Conservation (phyloP, 2,888 invertebrate species). For the Caenorhabditis zanzibari region DNA sequence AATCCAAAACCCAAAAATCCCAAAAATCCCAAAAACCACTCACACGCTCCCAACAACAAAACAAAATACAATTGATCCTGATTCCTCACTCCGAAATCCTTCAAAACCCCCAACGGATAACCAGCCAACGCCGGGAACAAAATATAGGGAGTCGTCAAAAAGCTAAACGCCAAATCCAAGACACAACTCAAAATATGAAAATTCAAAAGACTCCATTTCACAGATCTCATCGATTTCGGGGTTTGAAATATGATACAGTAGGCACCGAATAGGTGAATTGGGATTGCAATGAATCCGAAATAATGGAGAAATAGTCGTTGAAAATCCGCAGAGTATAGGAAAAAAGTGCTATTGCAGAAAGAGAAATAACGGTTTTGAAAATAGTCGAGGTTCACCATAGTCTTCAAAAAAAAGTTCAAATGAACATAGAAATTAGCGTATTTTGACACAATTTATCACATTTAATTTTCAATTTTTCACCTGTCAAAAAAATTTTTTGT, state of each 20-base stretch:
- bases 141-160: slow-evolving; percentile 31
- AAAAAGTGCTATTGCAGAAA: slow-evolving; percentile 18
- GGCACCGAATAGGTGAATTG: slow-evolving; percentile 27
- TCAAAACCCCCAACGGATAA: slow-evolving; percentile 32
- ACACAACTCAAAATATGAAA: slow-evolving; percentile 32
- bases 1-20: not conserved
- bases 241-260: slow-evolving; percentile 47
- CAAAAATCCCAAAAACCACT: slow-evolving; percentile 2
- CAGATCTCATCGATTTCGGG: slow-evolving; percentile 24
- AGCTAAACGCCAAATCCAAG: slow-evolving; percentile 20
- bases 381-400: not conserved
- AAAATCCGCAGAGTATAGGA: slow-evolving; percentile 12
- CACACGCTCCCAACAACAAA: not conserved
- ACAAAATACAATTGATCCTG: slow-evolving; percentile 26
- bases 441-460: not conserved
- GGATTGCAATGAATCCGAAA: slow-evolving; percentile 36
- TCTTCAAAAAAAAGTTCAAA: too few relatives aligned
- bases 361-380: slow-evolving; percentile 12
- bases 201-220: slow-evolving; percentile 28
- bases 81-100: slow-evolving; percentile 25
- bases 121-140: slow-evolving; percentile 29
- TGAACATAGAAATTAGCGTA: not conserved
- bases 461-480: not conserved
- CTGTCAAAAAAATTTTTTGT: too few relatives aligned
- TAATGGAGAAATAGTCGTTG: slow-evolving; percentile 18